Base-by-base conservation (phyloP, 2,888 invertebrate genomes). In the Agrochola litura region DNA sequence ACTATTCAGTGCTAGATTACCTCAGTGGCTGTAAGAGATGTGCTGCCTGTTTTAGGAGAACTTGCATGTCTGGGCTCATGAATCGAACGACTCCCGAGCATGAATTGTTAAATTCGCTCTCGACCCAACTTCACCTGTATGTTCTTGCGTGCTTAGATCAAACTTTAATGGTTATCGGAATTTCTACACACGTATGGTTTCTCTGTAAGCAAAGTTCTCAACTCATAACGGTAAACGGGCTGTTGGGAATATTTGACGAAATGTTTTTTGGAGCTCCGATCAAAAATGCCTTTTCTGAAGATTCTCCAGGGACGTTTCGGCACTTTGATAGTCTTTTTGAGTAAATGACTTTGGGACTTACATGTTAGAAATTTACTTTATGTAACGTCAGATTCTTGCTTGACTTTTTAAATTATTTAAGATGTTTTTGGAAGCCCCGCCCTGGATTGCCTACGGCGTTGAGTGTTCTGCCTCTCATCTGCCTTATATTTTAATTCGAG, bases 71-170 rank as follows among this genome's bases (percentile, higher is more conserved):
- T 75, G 8, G 49, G 56, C 49, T 22, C 70, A 52, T 69, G 68
- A 70, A 74, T 67, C 61, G 82, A 69, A 72, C 60, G 41, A n/a
- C 58, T 58, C 46, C 19, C 41, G 64, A 52, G 9, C 66, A 82
- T 84, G 83, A 85, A 84, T 84, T 19, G 43, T 84, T 84, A 85
- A 83, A 73, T 66, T 78, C 75, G 56, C 79, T 79, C 54, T 69
- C 71, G 69, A 69, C 69, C 74, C 63, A 70, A 69, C 61, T 72
- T 60, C 54, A 74, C 58, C 49, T 19, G 46, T 72, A 52, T 49
- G 30, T 43, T 66, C 37, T 74, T 63, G 69, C 68, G 67, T 65
- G 64, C 73, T 73, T n/a, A 60, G 61, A 69, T 82, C 67, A 76
- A 79, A 76, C 16, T 73, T 76, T 76, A 64, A 83, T 69, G 68